These are phyloP conservation scores for Leucopsar rothschildi DNA, from an alignment of 2,113 vertebrate genomes.

Conservation along the genomic window DNA sequence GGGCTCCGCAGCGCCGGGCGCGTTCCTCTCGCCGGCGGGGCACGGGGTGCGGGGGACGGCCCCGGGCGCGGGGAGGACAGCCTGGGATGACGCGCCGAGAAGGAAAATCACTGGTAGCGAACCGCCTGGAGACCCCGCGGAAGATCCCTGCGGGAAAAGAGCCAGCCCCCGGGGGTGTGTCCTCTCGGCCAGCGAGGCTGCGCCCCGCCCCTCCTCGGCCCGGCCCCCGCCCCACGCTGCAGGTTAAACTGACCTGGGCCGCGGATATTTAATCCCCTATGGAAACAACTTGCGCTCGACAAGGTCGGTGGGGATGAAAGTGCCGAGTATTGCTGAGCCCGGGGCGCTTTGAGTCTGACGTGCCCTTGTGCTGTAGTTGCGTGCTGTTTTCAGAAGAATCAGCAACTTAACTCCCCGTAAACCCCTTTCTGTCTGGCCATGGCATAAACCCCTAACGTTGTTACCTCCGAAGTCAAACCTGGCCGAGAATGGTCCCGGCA, in stretches of 20 bases:
- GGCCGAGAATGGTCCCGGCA: fast-evolving
- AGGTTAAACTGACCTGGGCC: not conserved
- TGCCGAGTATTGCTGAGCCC: fast-evolving
- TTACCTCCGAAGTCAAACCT: not conserved
- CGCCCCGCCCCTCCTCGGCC: not conserved
- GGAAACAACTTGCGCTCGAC: not conserved
- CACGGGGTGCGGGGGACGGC: not conserved
- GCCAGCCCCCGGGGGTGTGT: not conserved
- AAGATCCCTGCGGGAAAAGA: too few relatives aligned
- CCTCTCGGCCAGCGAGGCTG: fast-evolving
- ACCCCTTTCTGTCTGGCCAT: too few relatives aligned
- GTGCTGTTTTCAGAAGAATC: not conserved
- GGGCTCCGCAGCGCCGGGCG: not conserved
- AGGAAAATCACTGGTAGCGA: not conserved
- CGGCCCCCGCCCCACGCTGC: fast-evolving
- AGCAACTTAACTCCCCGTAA: not conserved
- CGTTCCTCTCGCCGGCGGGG: too few relatives aligned
- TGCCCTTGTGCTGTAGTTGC: not conserved
- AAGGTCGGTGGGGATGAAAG: not conserved
- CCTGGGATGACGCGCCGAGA: not conserved
- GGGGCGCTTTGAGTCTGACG: fast-evolving
- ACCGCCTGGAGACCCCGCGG: fast-evolving
- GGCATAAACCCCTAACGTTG: fast-evolving
- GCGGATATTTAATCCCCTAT: fast-evolving
- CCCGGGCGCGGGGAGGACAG: not conserved